A percentile compares a stretch with the other conserved stretches of the same genome.
These are phyloP conservation scores for Bombus sylvicola DNA, from an alignment of 1,140 invertebrate genomes.

Conservation along the genomic window DNA sequence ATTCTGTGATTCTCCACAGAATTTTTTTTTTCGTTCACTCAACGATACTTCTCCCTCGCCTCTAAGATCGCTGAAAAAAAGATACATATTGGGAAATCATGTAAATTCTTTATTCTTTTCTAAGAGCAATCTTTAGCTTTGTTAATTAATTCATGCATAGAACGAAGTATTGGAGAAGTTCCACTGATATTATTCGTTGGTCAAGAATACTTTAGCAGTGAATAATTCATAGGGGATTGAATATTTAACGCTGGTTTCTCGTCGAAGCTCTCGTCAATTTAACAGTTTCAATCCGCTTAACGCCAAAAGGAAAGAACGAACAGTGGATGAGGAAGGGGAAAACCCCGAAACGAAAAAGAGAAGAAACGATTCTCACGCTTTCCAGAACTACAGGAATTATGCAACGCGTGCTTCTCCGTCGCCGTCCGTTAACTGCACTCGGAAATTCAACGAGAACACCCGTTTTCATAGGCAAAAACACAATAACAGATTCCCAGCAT, in stretches of 20 bases:
- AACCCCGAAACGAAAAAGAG: not conserved
- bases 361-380: constrained; percentile 35
- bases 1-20: not conserved
- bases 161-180: not conserved
- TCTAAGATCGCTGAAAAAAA: not conserved
- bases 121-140: not conserved
- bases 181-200: not conserved
- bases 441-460: constrained; percentile 25
- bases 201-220: constrained; percentile 11
- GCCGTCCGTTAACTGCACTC: constrained; percentile 5
- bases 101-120: not conserved
- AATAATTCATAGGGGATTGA: constrained; percentile 43
- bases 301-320: constrained; percentile 1
- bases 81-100: not conserved
- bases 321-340: not conserved
- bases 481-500: constrained; percentile 23
- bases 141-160: constrained; percentile 5
- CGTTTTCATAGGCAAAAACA: constrained; percentile 23
- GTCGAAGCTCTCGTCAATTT: constrained; percentile 28
- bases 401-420: constrained; percentile 22
- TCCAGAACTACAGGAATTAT: constrained; percentile 26
- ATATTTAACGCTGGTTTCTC: constrained; percentile 31
- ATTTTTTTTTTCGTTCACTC: too few species aligned
- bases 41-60: too few species aligned
- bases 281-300: constrained; percentile 44